Base-by-base conservation (phyloP, 2,113 vertebrate species). In the Rhinopomastus cyanomelas region DNA sequence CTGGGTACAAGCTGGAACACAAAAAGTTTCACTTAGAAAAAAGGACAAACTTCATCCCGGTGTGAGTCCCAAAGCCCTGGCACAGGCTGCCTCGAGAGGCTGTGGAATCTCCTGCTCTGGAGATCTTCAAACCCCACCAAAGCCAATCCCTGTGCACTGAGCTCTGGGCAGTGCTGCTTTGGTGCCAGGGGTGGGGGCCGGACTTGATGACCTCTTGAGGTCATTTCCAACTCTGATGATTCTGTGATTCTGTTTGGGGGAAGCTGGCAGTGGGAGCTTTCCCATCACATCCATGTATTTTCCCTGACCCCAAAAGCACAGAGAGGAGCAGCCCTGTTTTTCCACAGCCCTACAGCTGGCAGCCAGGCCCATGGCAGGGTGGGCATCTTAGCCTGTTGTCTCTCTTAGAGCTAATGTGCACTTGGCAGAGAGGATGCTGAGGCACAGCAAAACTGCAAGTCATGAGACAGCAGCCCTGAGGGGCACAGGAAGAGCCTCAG, bases 221-320 rank as follows among this genome's bases (percentile, higher is more conserved):
- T 42, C 39, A 12, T 15, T 12, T 42, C 39, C 39, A 42, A 42
- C 15, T 42, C 39, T 42, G 39, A 42, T 42, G 39, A 42, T 42
- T 42, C 39, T 42, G 11, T 42, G 39, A 42, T 42, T 12, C 15
- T 42, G 86, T 94, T 95, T 93, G 91, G 67, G 90, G 84, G 88
- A 32, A n/a, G 62, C 81, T 32, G 67, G 75, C 68, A 69, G 72
- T 1, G 9, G 66, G 49, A 92, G 67, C 62, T 84, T 72, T 90
- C 36, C 61, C 74, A 49, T 22, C 13, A 1, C 69, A 67, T 16
- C 68, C 88, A 69, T 57, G 6, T 4, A 6, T 26, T 85, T 52
- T 16, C 52, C 44, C 27, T 42, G 37, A 78, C 34, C 48, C n/a
- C 0, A 9, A 32, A 32, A 71, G n/a, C 37, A 15, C 14, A 19